Evolutionary conservation across 2,888 invertebrate genomes (phyloP), one percentile per base, ranked within the genome.

Genomic region (Latrodectus elegans): DNA sequence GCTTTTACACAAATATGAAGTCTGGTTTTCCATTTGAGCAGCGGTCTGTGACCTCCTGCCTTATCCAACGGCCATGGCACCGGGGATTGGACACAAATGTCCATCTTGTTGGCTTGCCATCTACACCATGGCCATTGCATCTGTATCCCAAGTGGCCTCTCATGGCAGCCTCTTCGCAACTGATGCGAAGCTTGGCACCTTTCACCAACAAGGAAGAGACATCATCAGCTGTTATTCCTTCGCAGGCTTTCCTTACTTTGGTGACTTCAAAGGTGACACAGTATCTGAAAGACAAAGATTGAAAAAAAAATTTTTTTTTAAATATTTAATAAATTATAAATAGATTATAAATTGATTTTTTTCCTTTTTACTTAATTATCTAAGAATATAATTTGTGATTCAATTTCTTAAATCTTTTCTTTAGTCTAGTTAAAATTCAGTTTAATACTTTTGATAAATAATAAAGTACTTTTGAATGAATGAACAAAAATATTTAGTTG

Each of bases 51-150:
- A 90, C 88, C 53, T 91, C 91, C 73, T 91, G 90, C 90, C 96
- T 94, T 73, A 95, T 93, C 97, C 97, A 97, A 92, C 96, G 96
- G 65, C 97, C 97, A 91, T 96, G 96, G 92, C 97, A 97, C 91
- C 96, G 96, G 0, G 96, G 95, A n/a, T 95, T 95, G 73, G 96
- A 95, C 55, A 97, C 94, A 60, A 96, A 96, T 90, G 95, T 95
- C 95, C 96, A 97, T 84, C 96, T 94, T 14, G 97, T 97, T 89
- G 95, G 94, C 85, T 95, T 94, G 0, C 95, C 95, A 53, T 94
- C 93, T 4, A 95, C 95, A 0, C 97, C 97, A 92, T 97, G 97
- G 0, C 97, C 97, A 89, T 95, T 95, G 93, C 97, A 97, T 74
- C 96, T 94, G 94, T 95, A 95, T 88, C 95, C 95, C 52, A 95